Base-by-base conservation (phyloP, 2,113 vertebrate species). In the Hypocryptadius cinnamomeus region DNA sequence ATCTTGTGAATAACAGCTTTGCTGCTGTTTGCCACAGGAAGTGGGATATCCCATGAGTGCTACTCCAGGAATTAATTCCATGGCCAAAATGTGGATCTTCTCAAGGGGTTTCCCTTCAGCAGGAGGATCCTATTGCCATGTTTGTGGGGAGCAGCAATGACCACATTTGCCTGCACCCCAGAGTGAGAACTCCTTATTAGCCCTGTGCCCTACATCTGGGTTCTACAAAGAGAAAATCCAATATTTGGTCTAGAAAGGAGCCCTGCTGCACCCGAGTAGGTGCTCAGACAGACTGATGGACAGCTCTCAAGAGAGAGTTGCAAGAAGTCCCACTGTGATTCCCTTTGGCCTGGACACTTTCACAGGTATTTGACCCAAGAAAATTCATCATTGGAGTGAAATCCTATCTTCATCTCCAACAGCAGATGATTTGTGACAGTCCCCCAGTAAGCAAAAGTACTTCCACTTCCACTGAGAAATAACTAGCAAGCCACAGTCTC, bases 51-150 rank as follows among this genome's bases (percentile, higher is more conserved):
- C 50, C 54, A 13, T 0, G 0, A 42, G 35, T 21, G 10, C 76
- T 66, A 51, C 28, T 85, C 10, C 11, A 65, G 66, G 70, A 89
- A 90, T 20, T 2, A 88, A 80, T 78, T 70, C 64, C 35, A 33
- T 4, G 45, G 61, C 40, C 5, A 4, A 85, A 68, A 71, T 6
- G 6, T 15, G 25, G 42, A 20, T 57, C 23, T 76, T 8, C 30
- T 84, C 23, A 19, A 3, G 3, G 45, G 25, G 8, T 37, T 64
- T 84, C 51, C 65, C 61, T 71, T 47, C 72, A 64, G 65, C 22
- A 68, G n/a, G 6, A 81, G 4, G 24, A 79, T 57, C 48, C 0
- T 0, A 13, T 1, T 56, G 50, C 76, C 11, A 7, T 2, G 0
- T 70, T n/a, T 57, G 17, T 51, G 59, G 31, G 28, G 50, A 85